These are phyloP conservation scores for Cottus gobio DNA, from an alignment of 2,113 vertebrate genomes.

Conservation along the genomic window DNA sequence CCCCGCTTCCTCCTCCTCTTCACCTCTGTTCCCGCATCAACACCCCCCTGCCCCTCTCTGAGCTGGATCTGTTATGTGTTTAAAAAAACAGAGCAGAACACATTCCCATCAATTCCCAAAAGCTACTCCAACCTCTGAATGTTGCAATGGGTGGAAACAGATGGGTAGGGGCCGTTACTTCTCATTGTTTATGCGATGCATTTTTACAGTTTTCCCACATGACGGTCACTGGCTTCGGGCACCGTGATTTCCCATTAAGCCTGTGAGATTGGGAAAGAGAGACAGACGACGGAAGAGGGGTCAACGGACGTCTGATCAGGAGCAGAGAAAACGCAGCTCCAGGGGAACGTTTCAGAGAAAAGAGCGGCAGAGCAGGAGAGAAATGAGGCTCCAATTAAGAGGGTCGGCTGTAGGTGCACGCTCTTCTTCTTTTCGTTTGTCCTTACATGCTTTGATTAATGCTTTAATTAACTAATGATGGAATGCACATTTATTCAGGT, in stretches of 20 bases:
- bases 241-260: constrained; percentile 3
- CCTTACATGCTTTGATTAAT: background rate
- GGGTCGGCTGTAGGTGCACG: background rate
- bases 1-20: constrained; percentile 2
- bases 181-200: constrained; percentile 12
- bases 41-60: background rate
- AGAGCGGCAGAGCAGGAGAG: background rate
- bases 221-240: constrained; percentile 10
- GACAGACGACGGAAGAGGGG: background rate
- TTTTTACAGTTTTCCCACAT: constrained; percentile 28
- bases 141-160: constrained; percentile 25
- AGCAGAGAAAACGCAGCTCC: background rate
- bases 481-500: background rate
- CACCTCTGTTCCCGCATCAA: background rate
- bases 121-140: constrained; percentile 38
- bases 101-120: constrained; percentile 55
- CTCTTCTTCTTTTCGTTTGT: background rate
- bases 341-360: background rate
- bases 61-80: constrained; percentile 35
- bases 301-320: background rate
- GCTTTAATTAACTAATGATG: background rate
- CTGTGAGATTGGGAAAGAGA: background rate
- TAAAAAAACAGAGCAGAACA: constrained; percentile 34
- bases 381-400: background rate
- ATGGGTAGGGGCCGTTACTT: constrained; percentile 25